Conservation (phyloP, 2,888 invertebrate genomes). For the Sesamia inferens region DNA sequence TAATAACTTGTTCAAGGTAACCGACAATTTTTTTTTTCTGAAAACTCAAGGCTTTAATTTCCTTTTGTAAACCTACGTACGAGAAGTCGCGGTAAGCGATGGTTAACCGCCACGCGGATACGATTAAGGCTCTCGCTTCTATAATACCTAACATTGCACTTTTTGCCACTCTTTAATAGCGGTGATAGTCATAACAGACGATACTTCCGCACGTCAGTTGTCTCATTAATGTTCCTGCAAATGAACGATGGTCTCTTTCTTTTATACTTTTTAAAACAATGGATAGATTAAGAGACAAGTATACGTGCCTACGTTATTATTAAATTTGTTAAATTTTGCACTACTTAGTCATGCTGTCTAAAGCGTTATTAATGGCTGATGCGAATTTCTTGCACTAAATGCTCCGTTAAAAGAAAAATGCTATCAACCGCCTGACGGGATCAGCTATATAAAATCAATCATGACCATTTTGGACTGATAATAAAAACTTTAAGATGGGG, state of each 20-base stretch:
- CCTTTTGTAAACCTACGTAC: constrained; percentile 13
- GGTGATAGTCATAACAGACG: constrained; percentile 34
- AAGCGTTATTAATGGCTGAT: background rate
- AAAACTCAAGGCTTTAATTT: constrained; percentile 11
- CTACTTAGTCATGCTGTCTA: background rate
- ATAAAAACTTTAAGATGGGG: constrained; percentile 37
- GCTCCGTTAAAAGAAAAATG: constrained; percentile 16
- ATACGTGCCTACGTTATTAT: background rate
- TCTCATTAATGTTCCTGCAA: constrained; percentile 39
- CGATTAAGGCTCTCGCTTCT: constrained; percentile 38
- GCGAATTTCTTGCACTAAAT: background rate
- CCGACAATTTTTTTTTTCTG: constrained; percentile 14
- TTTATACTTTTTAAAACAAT: constrained; percentile 42
- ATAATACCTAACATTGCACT: constrained; percentile 31
- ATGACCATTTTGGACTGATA: constrained; percentile 35
- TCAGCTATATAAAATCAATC: constrained; percentile 42
- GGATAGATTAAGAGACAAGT: constrained; percentile 6
- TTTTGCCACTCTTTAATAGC: constrained; percentile 47
- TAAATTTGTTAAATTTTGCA: background rate
- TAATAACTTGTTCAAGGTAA: background rate
- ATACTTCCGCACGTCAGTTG: constrained; percentile 46
- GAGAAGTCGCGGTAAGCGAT: constrained; percentile 17
- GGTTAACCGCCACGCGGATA: constrained; percentile 57
- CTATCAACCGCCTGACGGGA: constrained; percentile 23
- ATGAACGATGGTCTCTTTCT: constrained; percentile 28